These are phyloP conservation scores for Sterrhoptilus dennistouni DNA, from an alignment of 2,113 vertebrate genomes.

Conservation along the genomic window DNA sequence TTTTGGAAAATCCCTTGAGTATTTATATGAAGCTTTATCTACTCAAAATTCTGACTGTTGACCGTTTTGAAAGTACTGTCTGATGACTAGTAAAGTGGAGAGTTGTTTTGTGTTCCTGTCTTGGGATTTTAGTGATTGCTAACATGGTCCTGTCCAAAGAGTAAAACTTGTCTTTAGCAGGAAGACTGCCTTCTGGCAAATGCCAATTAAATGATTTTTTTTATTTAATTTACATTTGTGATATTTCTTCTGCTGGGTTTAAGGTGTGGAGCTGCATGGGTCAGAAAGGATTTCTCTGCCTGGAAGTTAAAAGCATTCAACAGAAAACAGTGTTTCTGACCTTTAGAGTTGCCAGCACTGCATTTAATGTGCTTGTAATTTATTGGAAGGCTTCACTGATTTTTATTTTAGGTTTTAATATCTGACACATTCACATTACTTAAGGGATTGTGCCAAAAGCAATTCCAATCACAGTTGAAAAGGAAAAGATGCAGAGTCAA, in stretches of 20 bases:
- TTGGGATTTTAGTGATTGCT: background rate
- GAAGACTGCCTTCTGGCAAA: background rate
- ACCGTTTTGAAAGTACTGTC: background rate
- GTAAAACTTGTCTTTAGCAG: background rate
- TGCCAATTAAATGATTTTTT: background rate
- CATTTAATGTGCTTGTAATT: conserved; percentile 9
- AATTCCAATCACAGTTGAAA: background rate
- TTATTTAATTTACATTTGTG: background rate
- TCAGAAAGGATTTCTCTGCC: conserved; percentile 13
- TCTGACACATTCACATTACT: background rate
- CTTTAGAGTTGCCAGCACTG: conserved; percentile 50
- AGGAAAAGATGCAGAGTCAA: background rate
- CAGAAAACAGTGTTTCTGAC: conserved; percentile 41
- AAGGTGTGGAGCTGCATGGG: conserved; percentile 1
- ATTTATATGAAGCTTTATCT: background rate
- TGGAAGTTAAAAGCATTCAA: conserved; percentile 15
- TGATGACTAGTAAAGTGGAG: background rate
- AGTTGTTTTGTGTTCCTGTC: background rate
- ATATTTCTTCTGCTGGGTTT: background rate
- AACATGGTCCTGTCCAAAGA: background rate
- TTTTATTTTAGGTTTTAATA: conserved; percentile 21
- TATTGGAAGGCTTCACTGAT: conserved; percentile 35
- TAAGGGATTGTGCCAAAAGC: background rate
- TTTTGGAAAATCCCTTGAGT: background rate
- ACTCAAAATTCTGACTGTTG: background rate